These are phyloP conservation scores for Ciona savignyi DNA, from an alignment of 23 tunicate genomes.

Conservation along the genomic window DNA sequence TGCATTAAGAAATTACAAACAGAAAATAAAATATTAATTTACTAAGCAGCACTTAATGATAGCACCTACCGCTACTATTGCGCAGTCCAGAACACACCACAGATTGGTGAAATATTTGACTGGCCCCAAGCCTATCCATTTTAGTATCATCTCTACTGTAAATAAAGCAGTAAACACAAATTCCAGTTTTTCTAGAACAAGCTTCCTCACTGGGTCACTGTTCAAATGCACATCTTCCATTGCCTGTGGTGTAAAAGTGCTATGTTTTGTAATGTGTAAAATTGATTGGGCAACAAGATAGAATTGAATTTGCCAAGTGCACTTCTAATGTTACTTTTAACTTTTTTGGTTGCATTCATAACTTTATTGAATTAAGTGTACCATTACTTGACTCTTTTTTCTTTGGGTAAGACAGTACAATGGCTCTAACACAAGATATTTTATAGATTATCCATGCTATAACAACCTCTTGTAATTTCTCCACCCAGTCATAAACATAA, in stretches of 20 bases:
- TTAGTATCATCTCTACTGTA: conserved; percentile 76
- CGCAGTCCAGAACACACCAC: conserved; percentile 86
- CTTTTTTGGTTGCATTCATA: too few relatives aligned
- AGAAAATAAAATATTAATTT: too few relatives aligned
- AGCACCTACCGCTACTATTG: conserved; percentile 66
- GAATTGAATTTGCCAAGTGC: too few relatives aligned
- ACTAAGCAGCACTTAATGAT: too few relatives aligned
- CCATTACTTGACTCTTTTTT: too few relatives aligned
- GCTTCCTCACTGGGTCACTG: conserved; percentile 28
- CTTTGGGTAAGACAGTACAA: neutral
- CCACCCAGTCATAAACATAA: too few relatives aligned
- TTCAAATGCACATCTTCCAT: conserved; percentile 71
- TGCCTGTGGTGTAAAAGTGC: conserved; percentile 19
- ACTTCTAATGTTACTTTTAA: too few relatives aligned
- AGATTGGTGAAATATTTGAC: conserved; percentile 75
- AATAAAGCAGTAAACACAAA: conserved; percentile 70
- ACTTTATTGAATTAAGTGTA: too few relatives aligned
- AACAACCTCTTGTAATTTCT: too few relatives aligned
- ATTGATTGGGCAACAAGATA: too few relatives aligned
- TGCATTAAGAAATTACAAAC: too few relatives aligned
- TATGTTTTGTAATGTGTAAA: neutral
- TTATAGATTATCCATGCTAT: too few relatives aligned
- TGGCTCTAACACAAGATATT: neutral
- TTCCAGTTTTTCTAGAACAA: conserved; percentile 59
- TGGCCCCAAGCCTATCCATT: conserved; percentile 84